Evolutionary conservation across 2,797 vertebrate genomes (phyloP), one percentile per base, ranked within the genome.

Genomic region (Perdix hodgsoniae): DNA sequence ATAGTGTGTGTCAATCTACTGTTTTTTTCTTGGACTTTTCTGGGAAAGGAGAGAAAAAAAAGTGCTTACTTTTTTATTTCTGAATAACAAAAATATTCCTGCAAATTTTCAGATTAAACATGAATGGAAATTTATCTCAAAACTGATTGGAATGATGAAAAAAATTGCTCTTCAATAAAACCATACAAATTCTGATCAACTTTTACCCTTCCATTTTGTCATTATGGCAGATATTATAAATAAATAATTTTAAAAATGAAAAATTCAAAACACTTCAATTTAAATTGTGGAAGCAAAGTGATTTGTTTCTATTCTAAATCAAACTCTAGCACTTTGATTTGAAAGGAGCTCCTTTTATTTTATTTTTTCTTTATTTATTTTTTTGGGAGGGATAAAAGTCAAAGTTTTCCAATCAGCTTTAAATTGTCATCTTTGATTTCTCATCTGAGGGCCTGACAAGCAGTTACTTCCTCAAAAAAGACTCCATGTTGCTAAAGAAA

Each of bases 341-440:
- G 22, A 70, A 64, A 57, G 8, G 3, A 83, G 35, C 7, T 61
- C 16, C 10, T 39, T 7, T 18, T 10, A 45, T 64, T 27, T 17
- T 2, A 13, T 11, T 19, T 52, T 9, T 40, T 47, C 9, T 26
- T 29, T 33, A 3, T 15, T 12, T 44, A 24, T 31, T 31, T 54
- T 56, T 44, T 15, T 35, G 1, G 23, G 45, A 11, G 19, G 90
- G 57, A 67, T 50, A 82, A 80, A 88, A 35, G 4, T 72, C 61
- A 3, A 33, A 18, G 23, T 33, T 95, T 94, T 91, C 40, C 2
- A 1, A 60, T 60, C 44, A 85, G 24, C 15, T 75, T 87, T 91
- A 91, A 91, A 93, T 91, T 87, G 60, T 66, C 70, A 66, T 42
- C 76, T 56, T 66, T 31, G 13, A 56, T 44, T 35, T 91, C 42